Percentiles rank a stretch among this genome's conserved stretches.
These are phyloP conservation scores for Microchirus variegatus DNA, from an alignment of 2,797 vertebrate species.

Conservation along the genomic window DNA sequence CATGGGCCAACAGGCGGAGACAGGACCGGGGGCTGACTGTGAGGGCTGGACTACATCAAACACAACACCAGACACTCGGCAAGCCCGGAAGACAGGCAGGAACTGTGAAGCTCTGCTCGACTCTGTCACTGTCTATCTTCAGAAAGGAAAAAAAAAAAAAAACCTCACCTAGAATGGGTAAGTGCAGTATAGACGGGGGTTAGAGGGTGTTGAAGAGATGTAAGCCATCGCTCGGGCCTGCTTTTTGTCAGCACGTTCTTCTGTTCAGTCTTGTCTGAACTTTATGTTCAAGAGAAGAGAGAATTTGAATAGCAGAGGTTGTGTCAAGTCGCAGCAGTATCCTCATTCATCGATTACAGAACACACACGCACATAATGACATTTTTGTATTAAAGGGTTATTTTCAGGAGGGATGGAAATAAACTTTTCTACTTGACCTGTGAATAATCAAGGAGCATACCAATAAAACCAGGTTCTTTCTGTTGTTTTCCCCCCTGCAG, in stretches of 20 bases:
- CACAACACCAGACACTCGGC: constrained; percentile 64
- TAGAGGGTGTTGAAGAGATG: constrained; percentile 30
- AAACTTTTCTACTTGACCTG: constrained; percentile 68
- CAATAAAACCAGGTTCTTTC: constrained; percentile 55
- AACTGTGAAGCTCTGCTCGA: constrained; percentile 67
- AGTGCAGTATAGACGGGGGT: constrained; percentile 15
- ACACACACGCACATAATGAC: constrained; percentile 32
- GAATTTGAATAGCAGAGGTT: constrained; percentile 58
- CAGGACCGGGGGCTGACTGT: constrained; percentile 23
- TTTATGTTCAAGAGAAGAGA: constrained; percentile 21
- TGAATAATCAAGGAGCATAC: constrained; percentile 60
- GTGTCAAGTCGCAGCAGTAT: constrained; percentile 45
- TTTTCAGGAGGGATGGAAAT: constrained; percentile 52
- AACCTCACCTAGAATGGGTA: too few species aligned
- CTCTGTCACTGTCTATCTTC: constrained; percentile 68
- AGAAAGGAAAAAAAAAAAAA: constrained; percentile 18
- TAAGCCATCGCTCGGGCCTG: constrained; percentile 48
- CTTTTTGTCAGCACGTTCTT: constrained; percentile 52
- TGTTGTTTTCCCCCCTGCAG: constrained; percentile 57
- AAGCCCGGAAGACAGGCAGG: constrained; percentile 71
- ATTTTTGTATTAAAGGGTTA: constrained; percentile 54
- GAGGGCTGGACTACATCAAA: constrained; percentile 76
- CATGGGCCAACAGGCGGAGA: constrained; percentile 49
- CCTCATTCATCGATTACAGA: constrained; percentile 51
- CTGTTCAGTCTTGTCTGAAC: constrained; percentile 46